These are phyloP conservation scores for Cataglyphis albicans DNA, from an alignment of 2,888 invertebrate genomes.

Conservation along the genomic window DNA sequence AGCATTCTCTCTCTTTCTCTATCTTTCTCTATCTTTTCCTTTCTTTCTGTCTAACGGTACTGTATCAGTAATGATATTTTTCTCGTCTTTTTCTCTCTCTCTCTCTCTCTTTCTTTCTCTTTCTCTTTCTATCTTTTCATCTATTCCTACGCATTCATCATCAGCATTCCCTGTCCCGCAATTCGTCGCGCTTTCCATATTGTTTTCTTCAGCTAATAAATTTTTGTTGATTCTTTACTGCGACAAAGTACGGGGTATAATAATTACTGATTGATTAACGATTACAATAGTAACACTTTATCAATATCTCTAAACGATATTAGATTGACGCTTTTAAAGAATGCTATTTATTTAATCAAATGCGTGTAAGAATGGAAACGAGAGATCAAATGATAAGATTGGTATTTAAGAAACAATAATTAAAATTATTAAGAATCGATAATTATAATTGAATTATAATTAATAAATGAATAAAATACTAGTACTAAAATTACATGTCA, in stretches of 20 bases:
- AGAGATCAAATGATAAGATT: neutral
- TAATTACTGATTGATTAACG: neutral
- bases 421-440: neutral
- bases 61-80: constrained; percentile 8
- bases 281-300: neutral
- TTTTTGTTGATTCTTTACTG: constrained; percentile 16
- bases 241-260: neutral
- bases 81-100: neutral
- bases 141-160: constrained; percentile 50
- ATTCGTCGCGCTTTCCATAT: constrained; percentile 33
- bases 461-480: neutral
- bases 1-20: constrained; percentile 59
- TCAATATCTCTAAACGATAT: neutral
- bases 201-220: neutral
- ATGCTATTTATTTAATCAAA: neutral
- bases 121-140: constrained; percentile 48
- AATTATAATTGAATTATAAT: neutral
- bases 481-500: neutral
- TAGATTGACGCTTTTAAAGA: neutral
- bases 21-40: constrained; percentile 45
- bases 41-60: constrained; percentile 40
- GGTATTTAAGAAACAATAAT: neutral
- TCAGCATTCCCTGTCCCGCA: neutral
- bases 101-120: constrained; percentile 14
- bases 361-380: neutral